A percentile compares a stretch with the other conserved stretches of the same genome.
Conservation (phyloP, 2,888 invertebrate genomes). For the Creontiades dilutus region DNA sequence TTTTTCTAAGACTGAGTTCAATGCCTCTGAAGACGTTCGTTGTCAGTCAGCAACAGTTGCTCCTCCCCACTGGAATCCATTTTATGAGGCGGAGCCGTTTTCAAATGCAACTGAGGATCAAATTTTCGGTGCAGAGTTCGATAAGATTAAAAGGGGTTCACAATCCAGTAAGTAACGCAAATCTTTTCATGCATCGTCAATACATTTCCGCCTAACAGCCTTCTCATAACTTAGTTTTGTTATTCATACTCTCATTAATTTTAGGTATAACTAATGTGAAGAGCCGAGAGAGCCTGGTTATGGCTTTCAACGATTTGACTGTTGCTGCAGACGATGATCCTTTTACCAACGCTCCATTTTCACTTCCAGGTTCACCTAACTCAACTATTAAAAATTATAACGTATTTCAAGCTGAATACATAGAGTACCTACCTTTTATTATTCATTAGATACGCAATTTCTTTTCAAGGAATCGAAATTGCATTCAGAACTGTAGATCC, state of each 20-base stretch:
- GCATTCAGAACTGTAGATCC: too few species aligned
- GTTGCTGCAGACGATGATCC: constrained; percentile 83
- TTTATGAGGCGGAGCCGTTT: constrained; percentile 85
- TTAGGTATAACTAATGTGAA: constrained; percentile 85
- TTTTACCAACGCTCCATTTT: constrained; percentile 91
- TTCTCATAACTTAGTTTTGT: background rate
- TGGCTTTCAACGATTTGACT: constrained; percentile 82
- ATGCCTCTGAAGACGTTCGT: constrained; percentile 70
- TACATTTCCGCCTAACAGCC: background rate
- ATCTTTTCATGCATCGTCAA: too few species aligned
- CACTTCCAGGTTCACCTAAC: constrained; percentile 82
- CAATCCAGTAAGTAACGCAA: constrained; percentile 83
- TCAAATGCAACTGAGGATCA: constrained; percentile 88
- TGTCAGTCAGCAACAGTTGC: constrained; percentile 75
- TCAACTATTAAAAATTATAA: too few species aligned
- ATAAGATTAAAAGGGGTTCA: constrained; percentile 88
- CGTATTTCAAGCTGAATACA: too few species aligned
- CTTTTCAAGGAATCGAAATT: too few species aligned
- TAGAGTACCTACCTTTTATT: too few species aligned
- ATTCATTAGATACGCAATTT: too few species aligned
- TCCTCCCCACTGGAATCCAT: constrained; percentile 88
- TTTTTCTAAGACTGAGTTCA: constrained; percentile 59
- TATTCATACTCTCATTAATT: background rate
- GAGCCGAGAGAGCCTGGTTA: constrained; percentile 85
- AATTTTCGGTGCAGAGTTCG: constrained; percentile 90